Conservation (phyloP, 2,888 invertebrate genomes). For the Tupiocoris notatus region DNA sequence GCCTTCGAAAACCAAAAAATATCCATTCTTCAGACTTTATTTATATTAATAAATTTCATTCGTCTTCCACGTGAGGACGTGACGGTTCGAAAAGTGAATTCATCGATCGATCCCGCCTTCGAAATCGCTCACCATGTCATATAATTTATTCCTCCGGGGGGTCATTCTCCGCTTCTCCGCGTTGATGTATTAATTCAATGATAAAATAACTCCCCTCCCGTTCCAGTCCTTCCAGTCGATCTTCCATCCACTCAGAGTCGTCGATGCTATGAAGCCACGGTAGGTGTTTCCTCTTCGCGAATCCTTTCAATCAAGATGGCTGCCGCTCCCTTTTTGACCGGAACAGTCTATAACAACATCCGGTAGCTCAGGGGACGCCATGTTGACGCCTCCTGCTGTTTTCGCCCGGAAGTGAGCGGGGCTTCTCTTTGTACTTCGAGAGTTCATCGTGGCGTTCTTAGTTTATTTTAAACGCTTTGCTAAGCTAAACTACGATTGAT, state of each 20-base stretch:
- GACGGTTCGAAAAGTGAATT: background rate
- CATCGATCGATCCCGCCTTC: background rate
- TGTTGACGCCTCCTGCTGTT: slow-evolving; percentile 5
- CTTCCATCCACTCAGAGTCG: background rate
- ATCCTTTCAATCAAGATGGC: slow-evolving; percentile 37
- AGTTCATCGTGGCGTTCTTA: too few species aligned
- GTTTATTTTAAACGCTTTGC: too few species aligned
- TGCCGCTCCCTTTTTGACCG: slow-evolving; percentile 27
- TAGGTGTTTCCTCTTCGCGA: slow-evolving; percentile 7
- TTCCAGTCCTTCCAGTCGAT: background rate
- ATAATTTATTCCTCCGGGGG: background rate
- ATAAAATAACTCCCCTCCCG: background rate
- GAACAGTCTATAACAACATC: slow-evolving; percentile 39
- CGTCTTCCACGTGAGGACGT: background rate
- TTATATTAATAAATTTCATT: background rate
- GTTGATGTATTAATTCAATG: slow-evolving; percentile 16
- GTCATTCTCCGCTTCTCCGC: background rate
- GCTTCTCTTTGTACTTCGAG: slow-evolving; percentile 3
- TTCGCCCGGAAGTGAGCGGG: background rate
- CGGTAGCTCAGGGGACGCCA: slow-evolving; percentile 16
- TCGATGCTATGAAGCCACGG: background rate
- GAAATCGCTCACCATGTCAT: background rate
- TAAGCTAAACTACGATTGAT: too few species aligned
- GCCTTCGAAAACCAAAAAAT: too few species aligned
- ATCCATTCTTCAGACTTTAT: too few species aligned